Conservation (phyloP, 2,797 vertebrate species). For the Apogon talboti region DNA sequence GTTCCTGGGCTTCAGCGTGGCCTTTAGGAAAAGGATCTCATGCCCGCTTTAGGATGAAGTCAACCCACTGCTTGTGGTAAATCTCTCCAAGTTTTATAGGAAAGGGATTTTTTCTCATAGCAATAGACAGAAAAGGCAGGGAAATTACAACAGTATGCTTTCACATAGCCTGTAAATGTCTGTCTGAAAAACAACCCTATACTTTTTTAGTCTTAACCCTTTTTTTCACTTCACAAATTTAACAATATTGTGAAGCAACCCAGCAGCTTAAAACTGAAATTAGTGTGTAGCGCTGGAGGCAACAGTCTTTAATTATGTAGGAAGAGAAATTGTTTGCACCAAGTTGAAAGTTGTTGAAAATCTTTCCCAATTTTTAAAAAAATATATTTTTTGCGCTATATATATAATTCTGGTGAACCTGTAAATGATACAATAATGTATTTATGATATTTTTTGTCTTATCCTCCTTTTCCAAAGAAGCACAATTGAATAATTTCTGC, state of each 20-base stretch:
- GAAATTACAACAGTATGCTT: conserved; percentile 33
- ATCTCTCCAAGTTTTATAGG: conserved; percentile 50
- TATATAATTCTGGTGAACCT: too few relatives aligned
- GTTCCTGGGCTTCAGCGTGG: conserved; percentile 42
- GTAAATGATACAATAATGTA: too few relatives aligned
- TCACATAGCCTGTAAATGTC: conserved; percentile 37
- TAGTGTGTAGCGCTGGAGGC: conserved; percentile 6
- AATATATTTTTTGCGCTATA: too few relatives aligned
- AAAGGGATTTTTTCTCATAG: conserved; percentile 34
- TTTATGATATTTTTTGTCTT: too few relatives aligned
- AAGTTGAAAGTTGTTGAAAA: conserved; percentile 1
- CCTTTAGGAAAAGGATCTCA: conserved; percentile 27
- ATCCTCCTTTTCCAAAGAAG: too few relatives aligned
- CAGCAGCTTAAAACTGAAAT: conserved; percentile 33
- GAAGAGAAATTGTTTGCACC: conserved; percentile 25
- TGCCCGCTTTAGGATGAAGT: conserved; percentile 39
- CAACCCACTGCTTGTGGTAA: conserved; percentile 44
- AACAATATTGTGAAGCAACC: conserved; percentile 26
- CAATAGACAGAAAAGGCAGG: conserved; percentile 31
- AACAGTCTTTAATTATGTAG: conserved; percentile 37
- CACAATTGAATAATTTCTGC: too few relatives aligned
- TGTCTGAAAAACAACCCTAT: conserved; percentile 13
- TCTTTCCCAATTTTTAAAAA: too few relatives aligned
- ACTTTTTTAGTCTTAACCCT: conserved; percentile 19
- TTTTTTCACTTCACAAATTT: conserved; percentile 23